phyloP scores from a whole-genome alignment of 2,113 vertebrate species.

The Sorex fumeus region DNA sequence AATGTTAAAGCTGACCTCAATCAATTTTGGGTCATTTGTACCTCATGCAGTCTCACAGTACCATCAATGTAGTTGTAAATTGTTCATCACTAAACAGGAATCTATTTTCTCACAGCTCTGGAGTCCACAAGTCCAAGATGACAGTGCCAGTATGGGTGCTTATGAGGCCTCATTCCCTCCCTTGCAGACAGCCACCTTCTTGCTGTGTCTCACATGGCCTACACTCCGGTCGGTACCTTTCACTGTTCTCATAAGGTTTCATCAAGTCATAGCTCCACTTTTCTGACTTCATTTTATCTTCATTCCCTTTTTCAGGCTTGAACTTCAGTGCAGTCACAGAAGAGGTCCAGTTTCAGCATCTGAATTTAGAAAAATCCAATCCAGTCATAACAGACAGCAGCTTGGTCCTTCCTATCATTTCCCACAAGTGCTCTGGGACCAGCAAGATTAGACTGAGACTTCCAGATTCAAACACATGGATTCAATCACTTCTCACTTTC shows the following conservation, averaged over 20 bases:
- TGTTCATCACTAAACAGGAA: too few species aligned
- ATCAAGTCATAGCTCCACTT: not conserved
- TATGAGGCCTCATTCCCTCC: not conserved
- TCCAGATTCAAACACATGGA: not conserved
- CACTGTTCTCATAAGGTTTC: not conserved
- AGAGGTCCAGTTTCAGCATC: not conserved
- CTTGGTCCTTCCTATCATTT: not conserved
- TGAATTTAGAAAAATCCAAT: not conserved
- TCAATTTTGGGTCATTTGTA: not conserved
- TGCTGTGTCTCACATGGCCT: not conserved
- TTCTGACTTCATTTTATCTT: not conserved
- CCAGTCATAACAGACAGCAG: not conserved
- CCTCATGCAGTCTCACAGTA: not conserved
- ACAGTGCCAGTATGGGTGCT: not conserved
- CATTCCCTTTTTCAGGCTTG: not conserved
- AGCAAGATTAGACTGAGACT: not conserved
- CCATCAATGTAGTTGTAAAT: accelerated
- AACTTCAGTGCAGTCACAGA: not conserved
- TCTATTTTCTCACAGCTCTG: not conserved
- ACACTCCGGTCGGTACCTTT: not conserved
- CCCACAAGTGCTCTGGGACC: not conserved
- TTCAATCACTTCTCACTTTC: not conserved
- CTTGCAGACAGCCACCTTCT: not conserved
- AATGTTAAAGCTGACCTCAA: not conserved
- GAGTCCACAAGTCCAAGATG: not conserved